phyloP scores from a whole-genome alignment of 2,888 invertebrate species.

The Dioctria rufipes region DNA sequence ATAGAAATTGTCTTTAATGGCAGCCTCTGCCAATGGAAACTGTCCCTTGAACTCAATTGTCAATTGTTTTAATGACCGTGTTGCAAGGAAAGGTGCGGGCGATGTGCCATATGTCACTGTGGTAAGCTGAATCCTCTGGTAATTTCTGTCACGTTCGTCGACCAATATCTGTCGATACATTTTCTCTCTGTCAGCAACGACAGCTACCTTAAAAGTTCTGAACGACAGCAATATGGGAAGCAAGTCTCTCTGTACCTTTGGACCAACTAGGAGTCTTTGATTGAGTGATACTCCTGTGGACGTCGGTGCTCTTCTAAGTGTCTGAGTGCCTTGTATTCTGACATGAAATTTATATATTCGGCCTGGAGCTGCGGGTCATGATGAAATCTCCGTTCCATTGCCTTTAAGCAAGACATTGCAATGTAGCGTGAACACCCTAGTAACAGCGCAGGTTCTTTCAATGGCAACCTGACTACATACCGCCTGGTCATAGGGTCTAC shows the following conservation, averaged over 20 bases:
- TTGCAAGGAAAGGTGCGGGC: no score
- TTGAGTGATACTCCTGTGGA: not conserved
- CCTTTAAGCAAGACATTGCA: not conserved
- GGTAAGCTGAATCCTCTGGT: no score
- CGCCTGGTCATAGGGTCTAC: not conserved
- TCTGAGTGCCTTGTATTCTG: not conserved
- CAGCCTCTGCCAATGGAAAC: no score
- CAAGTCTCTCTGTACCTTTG: not conserved
- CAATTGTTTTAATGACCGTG: no score
- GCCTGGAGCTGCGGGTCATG: no score
- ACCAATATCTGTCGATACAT: no score
- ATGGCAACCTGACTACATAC: constrained; percentile 1
- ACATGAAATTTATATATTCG: not conserved
- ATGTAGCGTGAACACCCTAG: not conserved
- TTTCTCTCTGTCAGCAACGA: not conserved
- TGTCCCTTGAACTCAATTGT: no score
- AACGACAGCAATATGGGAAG: not conserved
- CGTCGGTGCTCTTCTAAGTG: not conserved
- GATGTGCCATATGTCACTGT: no score
- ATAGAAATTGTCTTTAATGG: no score
- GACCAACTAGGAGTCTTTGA: not conserved
- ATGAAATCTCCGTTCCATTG: not conserved
- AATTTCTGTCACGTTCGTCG: no score
- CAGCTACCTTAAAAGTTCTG: not conserved
- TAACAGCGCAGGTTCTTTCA: not conserved